phyloP scores from a whole-genome alignment of 2,113 vertebrate species.

The Thalassarche chlororhynchos region DNA sequence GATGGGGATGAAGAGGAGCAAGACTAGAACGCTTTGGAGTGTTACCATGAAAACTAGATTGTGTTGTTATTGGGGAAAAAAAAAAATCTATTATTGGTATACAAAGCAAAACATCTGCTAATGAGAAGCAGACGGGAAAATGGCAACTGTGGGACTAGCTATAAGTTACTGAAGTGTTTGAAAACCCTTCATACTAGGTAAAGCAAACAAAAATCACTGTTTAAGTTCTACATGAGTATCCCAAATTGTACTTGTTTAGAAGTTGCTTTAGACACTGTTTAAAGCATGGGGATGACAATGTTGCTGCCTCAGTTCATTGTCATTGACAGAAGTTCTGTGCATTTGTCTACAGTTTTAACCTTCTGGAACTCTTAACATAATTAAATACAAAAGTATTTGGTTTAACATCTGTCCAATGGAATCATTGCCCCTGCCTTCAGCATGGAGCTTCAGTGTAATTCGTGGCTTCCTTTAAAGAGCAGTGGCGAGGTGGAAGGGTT shows the following conservation, averaged over 20 bases:
- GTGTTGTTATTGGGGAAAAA: neutral
- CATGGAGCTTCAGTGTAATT: neutral
- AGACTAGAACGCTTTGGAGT: constrained; percentile 18
- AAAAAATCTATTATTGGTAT: constrained; percentile 13
- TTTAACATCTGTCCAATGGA: constrained; percentile 60
- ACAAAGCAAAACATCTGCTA: constrained; percentile 35
- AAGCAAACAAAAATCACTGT: constrained; percentile 26
- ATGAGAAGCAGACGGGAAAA: constrained; percentile 30
- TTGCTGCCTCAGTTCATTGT: constrained; percentile 37
- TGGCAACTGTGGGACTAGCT: constrained; percentile 33
- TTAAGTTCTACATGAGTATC: constrained; percentile 53
- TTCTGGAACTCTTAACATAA: constrained; percentile 33
- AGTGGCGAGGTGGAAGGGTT: neutral
- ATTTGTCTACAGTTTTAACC: constrained; percentile 50
- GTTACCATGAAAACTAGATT: neutral
- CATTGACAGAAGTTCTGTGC: constrained; percentile 13
- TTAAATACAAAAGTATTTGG: constrained; percentile 66
- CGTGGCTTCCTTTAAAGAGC: neutral
- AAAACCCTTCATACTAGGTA: constrained; percentile 18
- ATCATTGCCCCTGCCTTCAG: constrained; percentile 45
- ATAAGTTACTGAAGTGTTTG: constrained; percentile 55
- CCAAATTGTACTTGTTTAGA: constrained; percentile 49
- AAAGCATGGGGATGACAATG: constrained; percentile 38
- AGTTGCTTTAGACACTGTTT: constrained; percentile 38
- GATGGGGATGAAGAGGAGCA: constrained; percentile 70